Base-by-base conservation (phyloP, 2,797 vertebrate species). In the Hemitrygon akajei region DNA sequence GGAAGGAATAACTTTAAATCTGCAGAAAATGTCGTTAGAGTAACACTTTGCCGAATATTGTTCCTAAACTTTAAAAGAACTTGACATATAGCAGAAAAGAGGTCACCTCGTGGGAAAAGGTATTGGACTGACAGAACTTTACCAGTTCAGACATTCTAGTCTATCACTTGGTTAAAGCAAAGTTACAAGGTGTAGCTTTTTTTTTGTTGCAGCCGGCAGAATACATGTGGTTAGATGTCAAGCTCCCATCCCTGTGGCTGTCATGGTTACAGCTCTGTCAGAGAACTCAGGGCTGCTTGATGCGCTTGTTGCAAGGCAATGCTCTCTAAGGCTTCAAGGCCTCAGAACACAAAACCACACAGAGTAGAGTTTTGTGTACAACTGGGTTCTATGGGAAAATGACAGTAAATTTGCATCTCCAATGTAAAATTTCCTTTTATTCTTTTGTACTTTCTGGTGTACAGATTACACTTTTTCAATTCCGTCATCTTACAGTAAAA, bases 211-310 rank as follows among this genome's bases (percentile, higher is more conserved):
- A 16, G 69, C n/a, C 71, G 37, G 66, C 89, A 91, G 34, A 91
- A 91, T 76, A 56, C 73, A 56, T 93, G 91, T 30, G 91, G 91
- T 93, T 93, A 75, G 25, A 47, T 75, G 91, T 30, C 37, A 56
- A 93, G 16, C 91, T 86, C 82, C 25, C 73, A 93, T 93, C 91
- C 40, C 18, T 93, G 71, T 92, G 91, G 91, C 69, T 75, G 91
- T 56, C 56, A 93, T 27, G 91, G 91, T 76, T 93, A 93, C 69
- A 93, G 75, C n/a, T 93, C 69, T 30, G 91, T 27, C 69, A 56
- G 69, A 93, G 73, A 56, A 75, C 40, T 25, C 69, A 75, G 71
- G 34, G 71, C 40, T 75, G 69, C 25, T 27, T 93, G 37, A 25
- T 93, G 91, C 22, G 75, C 91, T 75, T 56, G 34, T 18, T 93